Conservation (phyloP, 2,113 vertebrate species). For the Cynocephalus volans region DNA sequence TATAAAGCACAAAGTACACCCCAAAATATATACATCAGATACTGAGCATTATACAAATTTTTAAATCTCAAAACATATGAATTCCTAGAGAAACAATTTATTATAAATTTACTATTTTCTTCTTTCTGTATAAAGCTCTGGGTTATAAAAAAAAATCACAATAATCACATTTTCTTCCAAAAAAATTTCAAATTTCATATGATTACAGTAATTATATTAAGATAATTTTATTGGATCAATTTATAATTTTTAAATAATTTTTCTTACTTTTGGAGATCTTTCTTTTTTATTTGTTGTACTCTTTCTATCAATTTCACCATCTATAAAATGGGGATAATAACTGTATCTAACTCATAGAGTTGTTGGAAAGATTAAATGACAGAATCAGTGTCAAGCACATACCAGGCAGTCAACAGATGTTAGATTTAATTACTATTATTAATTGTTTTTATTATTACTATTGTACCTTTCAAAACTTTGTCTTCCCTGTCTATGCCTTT, state of each 20-base stretch:
- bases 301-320: not conserved
- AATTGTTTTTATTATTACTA: not conserved
- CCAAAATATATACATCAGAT: not conserved
- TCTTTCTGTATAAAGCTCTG: conserved; percentile 24
- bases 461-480: not conserved
- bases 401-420: not conserved
- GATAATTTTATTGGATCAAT: conserved; percentile 38
- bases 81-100: not conserved
- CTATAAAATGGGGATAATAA: not conserved
- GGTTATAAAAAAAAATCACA: not conserved
- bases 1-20: not conserved
- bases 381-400: not conserved
- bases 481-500: not conserved
- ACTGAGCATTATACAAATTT: not conserved
- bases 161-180: not conserved
- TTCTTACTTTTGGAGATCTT: not conserved
- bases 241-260: not conserved
- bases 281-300: conserved; percentile 17
- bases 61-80: conserved; percentile 20
- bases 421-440: not conserved
- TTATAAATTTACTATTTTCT: not conserved
- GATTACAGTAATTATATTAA: not conserved
- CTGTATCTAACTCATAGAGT: not conserved
- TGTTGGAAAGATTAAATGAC: not conserved
- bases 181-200: conserved; percentile 23